Evolutionary conservation across 2,888 invertebrate species (phyloP).

Genomic region (Zygaena filipendulae): DNA sequence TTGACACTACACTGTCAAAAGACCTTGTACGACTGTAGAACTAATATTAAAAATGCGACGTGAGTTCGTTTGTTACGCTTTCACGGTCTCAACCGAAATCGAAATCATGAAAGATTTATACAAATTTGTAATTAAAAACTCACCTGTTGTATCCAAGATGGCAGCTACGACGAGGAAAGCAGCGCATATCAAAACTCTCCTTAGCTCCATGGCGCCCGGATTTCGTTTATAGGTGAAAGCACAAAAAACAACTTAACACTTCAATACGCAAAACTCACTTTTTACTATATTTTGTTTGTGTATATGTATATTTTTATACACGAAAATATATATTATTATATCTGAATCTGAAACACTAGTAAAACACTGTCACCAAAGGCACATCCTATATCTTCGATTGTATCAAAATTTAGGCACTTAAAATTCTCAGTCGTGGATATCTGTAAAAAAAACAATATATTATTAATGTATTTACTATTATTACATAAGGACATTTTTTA

Average conservation of each 20-base stretch:
- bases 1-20: no score
- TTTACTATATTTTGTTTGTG: no score
- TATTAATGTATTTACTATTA: neutral
- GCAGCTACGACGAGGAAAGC: conserved; percentile 28
- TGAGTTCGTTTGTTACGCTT: no score
- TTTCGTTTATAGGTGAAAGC: conserved; percentile 20
- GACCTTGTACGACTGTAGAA: no score
- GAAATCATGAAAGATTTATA: no score
- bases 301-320: conserved; percentile 23
- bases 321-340: conserved; percentile 28
- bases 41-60: no score
- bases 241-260: conserved; percentile 25
- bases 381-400: conserved; percentile 36
- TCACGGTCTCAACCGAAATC: no score
- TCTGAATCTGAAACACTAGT: conserved; percentile 28
- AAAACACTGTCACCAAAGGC: conserved; percentile 49
- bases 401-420: conserved; percentile 49
- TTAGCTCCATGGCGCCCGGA: conserved; percentile 37
- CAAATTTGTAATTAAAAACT: neutral
- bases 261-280: no score
- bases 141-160: neutral
- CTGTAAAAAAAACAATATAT: conserved; percentile 27
- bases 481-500: no score
- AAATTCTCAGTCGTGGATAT: conserved; percentile 28
- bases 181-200: conserved; percentile 32